phyloP scores from a whole-genome alignment of 2,113 vertebrate species.

The Ochotona princeps region DNA sequence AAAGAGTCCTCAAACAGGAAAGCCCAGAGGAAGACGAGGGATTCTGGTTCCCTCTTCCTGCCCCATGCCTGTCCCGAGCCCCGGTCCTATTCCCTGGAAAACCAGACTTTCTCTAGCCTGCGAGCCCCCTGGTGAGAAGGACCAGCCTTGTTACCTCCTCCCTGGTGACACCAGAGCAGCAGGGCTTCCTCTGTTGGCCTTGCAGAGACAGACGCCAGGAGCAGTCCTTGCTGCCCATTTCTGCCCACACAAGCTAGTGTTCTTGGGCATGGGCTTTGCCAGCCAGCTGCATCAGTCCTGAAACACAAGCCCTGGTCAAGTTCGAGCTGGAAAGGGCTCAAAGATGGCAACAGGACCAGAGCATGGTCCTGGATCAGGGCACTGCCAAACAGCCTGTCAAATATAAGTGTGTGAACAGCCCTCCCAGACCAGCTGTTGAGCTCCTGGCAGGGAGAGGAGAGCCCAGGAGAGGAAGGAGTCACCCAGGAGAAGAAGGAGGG shows the following conservation, averaged over 20 bases:
- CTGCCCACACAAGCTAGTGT: slow-evolving; percentile 9
- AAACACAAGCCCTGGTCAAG: not conserved
- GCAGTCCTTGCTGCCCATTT: slow-evolving; percentile 2
- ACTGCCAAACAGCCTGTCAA: not conserved
- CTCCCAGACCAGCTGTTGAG: not conserved
- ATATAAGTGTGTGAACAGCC: not conserved
- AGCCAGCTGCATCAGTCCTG: not conserved
- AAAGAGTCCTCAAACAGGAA: not conserved
- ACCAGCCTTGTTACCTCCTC: too few species aligned
- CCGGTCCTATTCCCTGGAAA: not conserved
- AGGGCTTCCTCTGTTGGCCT: not conserved
- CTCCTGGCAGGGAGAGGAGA: not conserved
- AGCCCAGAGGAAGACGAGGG: not conserved
- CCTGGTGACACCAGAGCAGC: not conserved
- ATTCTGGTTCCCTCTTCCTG: not conserved
- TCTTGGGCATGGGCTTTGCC: not conserved
- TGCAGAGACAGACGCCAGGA: not conserved
- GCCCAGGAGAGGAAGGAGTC: too few species aligned
- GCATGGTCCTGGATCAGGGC: not conserved
- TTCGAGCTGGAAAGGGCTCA: slow-evolving; percentile 23
- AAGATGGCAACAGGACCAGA: not conserved
- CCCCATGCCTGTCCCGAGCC: too few species aligned
- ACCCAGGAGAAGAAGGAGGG: too few species aligned
- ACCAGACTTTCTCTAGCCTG: not conserved
- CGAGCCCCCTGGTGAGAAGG: too few species aligned